phyloP scores from a whole-genome alignment of 2,888 invertebrate genomes.

The Dryobotodes eremita region DNA sequence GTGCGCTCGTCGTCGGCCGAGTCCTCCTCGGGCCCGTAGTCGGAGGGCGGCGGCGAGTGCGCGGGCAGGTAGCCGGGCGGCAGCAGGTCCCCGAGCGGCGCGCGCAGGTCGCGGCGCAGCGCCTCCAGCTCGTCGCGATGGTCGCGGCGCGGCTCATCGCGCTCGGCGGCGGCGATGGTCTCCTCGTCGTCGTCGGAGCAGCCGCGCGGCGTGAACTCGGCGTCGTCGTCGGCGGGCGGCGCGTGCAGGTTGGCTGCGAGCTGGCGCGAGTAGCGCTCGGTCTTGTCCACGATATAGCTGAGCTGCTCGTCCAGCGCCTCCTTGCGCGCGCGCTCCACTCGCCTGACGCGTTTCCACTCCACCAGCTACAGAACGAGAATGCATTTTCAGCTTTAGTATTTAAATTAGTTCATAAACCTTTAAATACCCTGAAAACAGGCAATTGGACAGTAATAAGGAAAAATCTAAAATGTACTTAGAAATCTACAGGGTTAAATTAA shows the following conservation, averaged over 20 bases:
- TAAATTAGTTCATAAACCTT: background rate
- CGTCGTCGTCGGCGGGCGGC: conserved; percentile 83
- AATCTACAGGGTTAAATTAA: no score
- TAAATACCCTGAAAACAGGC: background rate
- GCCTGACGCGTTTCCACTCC: conserved; percentile 97
- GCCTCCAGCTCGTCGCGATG: conserved; percentile 94
- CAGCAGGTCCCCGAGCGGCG: conserved; percentile 96
- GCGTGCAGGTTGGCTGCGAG: conserved; percentile 95
- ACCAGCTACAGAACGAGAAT: conserved; percentile 92
- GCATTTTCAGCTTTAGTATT: background rate
- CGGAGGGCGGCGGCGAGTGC: conserved; percentile 92
- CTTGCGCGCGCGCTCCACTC: conserved; percentile 98
- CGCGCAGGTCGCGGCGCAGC: conserved; percentile 96
- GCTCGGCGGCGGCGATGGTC: conserved; percentile 97
- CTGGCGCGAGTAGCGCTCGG: conserved; percentile 98
- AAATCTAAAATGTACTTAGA: background rate
- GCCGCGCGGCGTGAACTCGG: conserved; percentile 95
- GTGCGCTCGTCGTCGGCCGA: conserved; percentile 92
- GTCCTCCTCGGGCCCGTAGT: conserved; percentile 93
- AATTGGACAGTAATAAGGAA: background rate
- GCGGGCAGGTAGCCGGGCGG: conserved; percentile 95
- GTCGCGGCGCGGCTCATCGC: conserved; percentile 90
- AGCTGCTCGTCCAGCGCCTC: conserved; percentile 98
- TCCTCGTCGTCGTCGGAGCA: conserved; percentile 97
- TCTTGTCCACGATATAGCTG: conserved; percentile 99